A percentile compares a stretch with the other conserved stretches of the same genome.
These are phyloP conservation scores for Agrochola lota DNA, from an alignment of 2,888 invertebrate species.

Conservation along the genomic window DNA sequence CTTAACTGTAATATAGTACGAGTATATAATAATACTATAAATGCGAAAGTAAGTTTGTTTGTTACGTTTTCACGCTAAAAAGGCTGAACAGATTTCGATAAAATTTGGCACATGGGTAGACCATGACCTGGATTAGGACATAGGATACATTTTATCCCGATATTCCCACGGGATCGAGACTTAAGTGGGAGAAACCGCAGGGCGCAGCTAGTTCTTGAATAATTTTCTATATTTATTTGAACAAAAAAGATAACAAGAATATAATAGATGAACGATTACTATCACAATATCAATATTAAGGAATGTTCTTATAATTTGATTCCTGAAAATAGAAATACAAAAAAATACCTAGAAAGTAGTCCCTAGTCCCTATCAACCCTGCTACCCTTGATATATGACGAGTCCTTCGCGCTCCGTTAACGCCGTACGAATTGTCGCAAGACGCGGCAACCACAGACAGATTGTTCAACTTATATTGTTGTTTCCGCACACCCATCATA, in stretches of 20 bases:
- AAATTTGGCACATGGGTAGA: no score
- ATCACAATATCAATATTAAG: not conserved
- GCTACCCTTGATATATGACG: conserved; percentile 53
- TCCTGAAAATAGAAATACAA: not conserved
- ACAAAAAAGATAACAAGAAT: not conserved
- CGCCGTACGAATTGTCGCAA: conserved; percentile 60
- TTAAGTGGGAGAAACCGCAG: no score
- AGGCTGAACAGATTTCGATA: no score
- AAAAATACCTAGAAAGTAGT: conserved; percentile 10
- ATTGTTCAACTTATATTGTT: conserved; percentile 67
- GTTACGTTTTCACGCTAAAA: no score
- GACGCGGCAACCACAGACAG: conserved; percentile 62
- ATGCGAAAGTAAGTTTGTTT: no score
- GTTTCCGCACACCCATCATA: conserved; percentile 59
- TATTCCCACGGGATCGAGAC: no score
- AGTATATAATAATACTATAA: no score
- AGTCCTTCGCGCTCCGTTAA: conserved; percentile 61
- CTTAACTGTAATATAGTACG: no score
- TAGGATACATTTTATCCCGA: no score
- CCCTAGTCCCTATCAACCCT: conserved; percentile 33
- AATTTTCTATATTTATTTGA: not conserved
- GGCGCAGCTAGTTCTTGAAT: not conserved
- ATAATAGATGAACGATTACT: not conserved
- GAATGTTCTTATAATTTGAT: not conserved
- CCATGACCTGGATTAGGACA: no score